A percentile compares a stretch with the other conserved stretches of the same genome.
These are phyloP conservation scores for Odontocerum albicorne DNA, from an alignment of 2,888 invertebrate genomes.

Conservation along the genomic window DNA sequence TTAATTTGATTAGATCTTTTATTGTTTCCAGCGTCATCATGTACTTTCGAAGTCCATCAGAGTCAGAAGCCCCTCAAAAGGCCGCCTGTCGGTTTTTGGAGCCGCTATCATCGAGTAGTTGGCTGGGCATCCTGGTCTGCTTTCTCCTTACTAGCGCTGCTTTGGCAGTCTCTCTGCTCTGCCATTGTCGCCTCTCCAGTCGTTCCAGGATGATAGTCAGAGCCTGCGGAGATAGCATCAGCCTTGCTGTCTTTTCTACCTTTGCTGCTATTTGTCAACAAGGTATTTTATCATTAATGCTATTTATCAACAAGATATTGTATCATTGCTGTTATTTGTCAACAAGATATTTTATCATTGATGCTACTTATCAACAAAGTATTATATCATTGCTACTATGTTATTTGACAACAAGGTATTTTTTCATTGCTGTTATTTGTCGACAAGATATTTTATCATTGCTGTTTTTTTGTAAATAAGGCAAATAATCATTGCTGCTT, in stretches of 20 bases:
- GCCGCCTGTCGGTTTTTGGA: conserved; percentile 14
- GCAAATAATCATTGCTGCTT: no score
- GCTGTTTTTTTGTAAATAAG: no score
- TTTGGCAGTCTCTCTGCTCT: conserved; percentile 2
- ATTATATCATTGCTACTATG: no score
- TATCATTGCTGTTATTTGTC: not conserved
- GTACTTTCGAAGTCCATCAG: conserved; percentile 15
- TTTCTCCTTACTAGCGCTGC: not conserved
- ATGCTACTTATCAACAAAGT: no score
- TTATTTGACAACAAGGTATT: no score
- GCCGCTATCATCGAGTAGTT: conserved; percentile 11
- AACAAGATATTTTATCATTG: not conserved
- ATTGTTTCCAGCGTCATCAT: conserved; percentile 2
- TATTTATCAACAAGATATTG: not conserved
- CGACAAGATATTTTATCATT: no score
- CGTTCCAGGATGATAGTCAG: not conserved
- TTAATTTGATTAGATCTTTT: no score
- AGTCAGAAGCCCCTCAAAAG: conserved; percentile 5
- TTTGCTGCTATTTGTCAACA: conserved; percentile 29
- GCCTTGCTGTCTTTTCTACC: conserved; percentile 9
- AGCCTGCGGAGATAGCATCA: not conserved
- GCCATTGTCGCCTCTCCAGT: not conserved
- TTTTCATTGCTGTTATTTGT: no score
- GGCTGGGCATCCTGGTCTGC: conserved; percentile 5
- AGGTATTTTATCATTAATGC: conserved; percentile 14